Conservation (phyloP, 1,140 invertebrate species). For the Chelonus insularis region DNA sequence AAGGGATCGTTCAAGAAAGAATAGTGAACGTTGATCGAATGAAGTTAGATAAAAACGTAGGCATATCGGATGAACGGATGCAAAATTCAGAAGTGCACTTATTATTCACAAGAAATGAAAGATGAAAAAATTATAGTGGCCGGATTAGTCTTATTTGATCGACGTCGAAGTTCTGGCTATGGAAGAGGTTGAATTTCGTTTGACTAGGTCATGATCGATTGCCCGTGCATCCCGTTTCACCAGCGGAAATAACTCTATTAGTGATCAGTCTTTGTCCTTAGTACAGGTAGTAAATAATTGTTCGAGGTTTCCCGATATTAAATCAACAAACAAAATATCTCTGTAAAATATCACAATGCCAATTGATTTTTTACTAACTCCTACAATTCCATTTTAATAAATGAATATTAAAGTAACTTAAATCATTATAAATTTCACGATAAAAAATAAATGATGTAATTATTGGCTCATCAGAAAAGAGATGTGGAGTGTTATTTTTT, state of each 20-base stretch:
- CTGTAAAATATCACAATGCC: neutral
- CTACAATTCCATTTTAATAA: no score
- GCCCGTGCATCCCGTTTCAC: slow-evolving; percentile 17
- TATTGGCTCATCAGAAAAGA: no score
- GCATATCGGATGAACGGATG: neutral
- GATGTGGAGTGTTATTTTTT: no score
- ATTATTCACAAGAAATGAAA: slow-evolving; percentile 19
- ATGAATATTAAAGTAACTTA: no score
- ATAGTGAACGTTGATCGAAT: neutral
- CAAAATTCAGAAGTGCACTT: slow-evolving; percentile 18
- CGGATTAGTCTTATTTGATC: slow-evolving; percentile 9
- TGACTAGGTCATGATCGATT: slow-evolving; percentile 44
- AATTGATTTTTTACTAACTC: no score
- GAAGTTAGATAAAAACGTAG: neutral
- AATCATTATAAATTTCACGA: neutral
- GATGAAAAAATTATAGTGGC: neutral
- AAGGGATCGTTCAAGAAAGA: no score
- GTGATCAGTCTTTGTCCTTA: slow-evolving; percentile 43
- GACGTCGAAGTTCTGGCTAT: neutral
- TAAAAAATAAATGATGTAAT: no score
- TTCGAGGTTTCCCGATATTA: neutral
- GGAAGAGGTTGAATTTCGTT: slow-evolving; percentile 35
- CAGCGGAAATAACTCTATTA: slow-evolving; percentile 43
- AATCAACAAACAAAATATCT: neutral
- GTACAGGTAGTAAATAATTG: slow-evolving; percentile 48